These are phyloP conservation scores for Platorchestia sp. DNA, from an alignment of 1,140 invertebrate genomes.

Conservation along the genomic window DNA sequence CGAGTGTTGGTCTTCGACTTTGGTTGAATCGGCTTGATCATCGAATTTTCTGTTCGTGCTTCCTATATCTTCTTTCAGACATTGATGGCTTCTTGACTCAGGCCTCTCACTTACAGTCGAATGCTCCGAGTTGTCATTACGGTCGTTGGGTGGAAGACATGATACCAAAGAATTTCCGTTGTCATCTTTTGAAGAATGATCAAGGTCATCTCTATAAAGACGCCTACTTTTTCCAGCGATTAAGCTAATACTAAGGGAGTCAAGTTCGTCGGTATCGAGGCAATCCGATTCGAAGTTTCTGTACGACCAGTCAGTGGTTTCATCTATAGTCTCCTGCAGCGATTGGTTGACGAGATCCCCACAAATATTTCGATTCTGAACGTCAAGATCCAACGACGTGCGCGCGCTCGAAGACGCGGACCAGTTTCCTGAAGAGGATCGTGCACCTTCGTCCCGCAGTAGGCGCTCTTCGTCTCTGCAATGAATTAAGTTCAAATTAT, in stretches of 20 bases:
- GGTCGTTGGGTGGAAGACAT: neutral
- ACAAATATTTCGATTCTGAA: neutral
- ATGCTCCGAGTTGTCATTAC: neutral
- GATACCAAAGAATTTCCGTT: neutral
- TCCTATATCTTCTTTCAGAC: neutral
- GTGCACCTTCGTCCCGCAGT: conserved; percentile 52
- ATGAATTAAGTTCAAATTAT: neutral
- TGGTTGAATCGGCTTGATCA: neutral
- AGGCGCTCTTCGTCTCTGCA: conserved; percentile 39
- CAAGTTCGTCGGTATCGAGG: conserved; percentile 3
- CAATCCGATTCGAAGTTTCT: neutral
- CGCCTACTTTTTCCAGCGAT: neutral
- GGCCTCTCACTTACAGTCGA: neutral
- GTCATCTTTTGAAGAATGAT: neutral
- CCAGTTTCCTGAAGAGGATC: conserved; percentile 58
- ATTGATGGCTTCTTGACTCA: neutral
- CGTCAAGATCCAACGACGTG: conserved; percentile 56
- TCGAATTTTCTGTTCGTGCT: neutral
- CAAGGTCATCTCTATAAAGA: neutral
- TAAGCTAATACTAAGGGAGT: neutral
- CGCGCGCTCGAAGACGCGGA: conserved; percentile 57
- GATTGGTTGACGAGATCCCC: neutral
- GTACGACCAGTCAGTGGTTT: neutral
- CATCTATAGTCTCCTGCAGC: neutral
- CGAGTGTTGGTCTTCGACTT: neutral